Evolutionary conservation across 2,797 vertebrate genomes (phyloP).

Genomic region (Pagetopsis macropterus): DNA sequence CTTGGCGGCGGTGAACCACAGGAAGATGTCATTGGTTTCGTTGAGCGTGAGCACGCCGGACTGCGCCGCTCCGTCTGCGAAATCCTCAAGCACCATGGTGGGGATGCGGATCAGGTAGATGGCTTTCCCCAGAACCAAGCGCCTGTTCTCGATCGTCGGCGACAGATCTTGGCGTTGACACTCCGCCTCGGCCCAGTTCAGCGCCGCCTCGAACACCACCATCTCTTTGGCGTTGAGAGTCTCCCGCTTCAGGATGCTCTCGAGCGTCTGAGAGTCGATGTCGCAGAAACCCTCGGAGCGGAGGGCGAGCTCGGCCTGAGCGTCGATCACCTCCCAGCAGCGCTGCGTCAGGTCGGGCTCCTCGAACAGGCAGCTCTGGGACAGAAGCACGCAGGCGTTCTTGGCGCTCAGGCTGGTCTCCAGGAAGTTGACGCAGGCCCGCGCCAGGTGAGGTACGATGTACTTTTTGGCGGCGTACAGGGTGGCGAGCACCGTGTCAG

Average conservation of each 20-base stretch:
- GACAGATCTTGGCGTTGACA: constrained; percentile 90
- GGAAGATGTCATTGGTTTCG: constrained; percentile 97
- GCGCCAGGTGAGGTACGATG: constrained; percentile 95
- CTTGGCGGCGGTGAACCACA: constrained; percentile 96
- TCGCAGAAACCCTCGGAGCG: constrained; percentile 97
- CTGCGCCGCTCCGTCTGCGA: constrained; percentile 95
- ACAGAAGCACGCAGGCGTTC: constrained; percentile 96
- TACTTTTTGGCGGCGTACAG: constrained; percentile 98
- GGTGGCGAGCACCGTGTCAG: constrained; percentile 95
- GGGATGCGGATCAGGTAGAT: constrained; percentile 96
- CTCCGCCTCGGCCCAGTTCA: constrained; percentile 96
- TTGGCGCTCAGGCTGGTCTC: constrained; percentile 97
- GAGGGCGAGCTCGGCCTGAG: constrained; percentile 94
- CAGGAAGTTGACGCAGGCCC: constrained; percentile 95
- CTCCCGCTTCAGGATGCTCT: constrained; percentile 95
- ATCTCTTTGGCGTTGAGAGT: constrained; percentile 98
- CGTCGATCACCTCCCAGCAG: constrained; percentile 97
- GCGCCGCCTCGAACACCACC: constrained; percentile 93
- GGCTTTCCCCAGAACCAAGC: constrained; percentile 91
- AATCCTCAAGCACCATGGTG: constrained; percentile 95
- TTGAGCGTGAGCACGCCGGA: constrained; percentile 93
- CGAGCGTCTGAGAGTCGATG: constrained; percentile 93
- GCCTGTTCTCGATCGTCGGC: constrained; percentile 91
- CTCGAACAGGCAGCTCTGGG: constrained; percentile 98
- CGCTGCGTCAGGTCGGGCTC: constrained; percentile 96